Conservation (phyloP, 1,140 invertebrate genomes). For the Pteromalus puparum region DNA sequence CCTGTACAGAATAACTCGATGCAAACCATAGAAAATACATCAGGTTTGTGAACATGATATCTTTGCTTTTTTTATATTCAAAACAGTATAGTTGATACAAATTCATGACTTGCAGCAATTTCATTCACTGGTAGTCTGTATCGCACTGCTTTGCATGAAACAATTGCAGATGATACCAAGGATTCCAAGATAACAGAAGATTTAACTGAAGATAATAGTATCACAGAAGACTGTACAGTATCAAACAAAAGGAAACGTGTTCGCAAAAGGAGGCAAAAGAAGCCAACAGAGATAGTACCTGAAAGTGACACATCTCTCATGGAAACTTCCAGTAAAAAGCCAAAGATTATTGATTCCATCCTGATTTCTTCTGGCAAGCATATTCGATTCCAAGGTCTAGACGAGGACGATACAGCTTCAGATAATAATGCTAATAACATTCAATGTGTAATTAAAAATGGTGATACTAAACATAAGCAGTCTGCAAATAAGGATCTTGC, state of each 20-base stretch:
- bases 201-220: constrained; percentile 44
- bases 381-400: constrained; percentile 59
- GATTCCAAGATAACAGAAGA: constrained; percentile 53
- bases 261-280: constrained; percentile 55
- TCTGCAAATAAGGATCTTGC: constrained; percentile 44
- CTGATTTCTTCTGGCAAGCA: constrained; percentile 59
- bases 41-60: constrained; percentile 23
- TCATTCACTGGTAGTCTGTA: constrained; percentile 40
- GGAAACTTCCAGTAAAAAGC: constrained; percentile 52
- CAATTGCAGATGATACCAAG: constrained; percentile 31
- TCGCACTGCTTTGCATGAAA: constrained; percentile 52
- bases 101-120: constrained; percentile 19
- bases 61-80: background rate
- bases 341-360: constrained; percentile 56
- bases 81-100: constrained; percentile 22
- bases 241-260: constrained; percentile 54
- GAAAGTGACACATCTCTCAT: constrained; percentile 8
- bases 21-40: background rate
- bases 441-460: constrained; percentile 38
- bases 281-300: background rate
- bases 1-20: background rate
- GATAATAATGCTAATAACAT: background rate
- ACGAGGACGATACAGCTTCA: constrained; percentile 28
- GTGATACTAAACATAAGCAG: constrained; percentile 33
- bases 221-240: background rate